Percentiles rank a stretch among this genome's conserved stretches.
Conservation (phyloP, 2,797 vertebrate species). For the Florisuga fusca region DNA sequence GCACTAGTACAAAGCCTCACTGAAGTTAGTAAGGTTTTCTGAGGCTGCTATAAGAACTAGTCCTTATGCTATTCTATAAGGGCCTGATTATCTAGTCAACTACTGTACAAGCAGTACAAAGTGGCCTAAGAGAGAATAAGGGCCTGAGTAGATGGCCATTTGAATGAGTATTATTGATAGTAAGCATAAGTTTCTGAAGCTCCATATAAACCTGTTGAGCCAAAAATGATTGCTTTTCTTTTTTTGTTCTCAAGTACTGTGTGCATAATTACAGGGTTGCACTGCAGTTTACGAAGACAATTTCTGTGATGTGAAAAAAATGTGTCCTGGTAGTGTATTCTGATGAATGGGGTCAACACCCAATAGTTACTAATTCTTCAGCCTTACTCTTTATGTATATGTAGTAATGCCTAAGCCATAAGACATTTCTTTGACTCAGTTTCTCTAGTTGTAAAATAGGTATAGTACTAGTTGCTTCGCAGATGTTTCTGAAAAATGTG, state of each 20-base stretch:
- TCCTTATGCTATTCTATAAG: neutral
- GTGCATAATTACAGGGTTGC: neutral
- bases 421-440: neutral
- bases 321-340: neutral
- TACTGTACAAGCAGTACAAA: neutral
- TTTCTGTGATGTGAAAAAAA: slow-evolving; percentile 14
- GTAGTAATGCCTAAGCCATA: neutral
- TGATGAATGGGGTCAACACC: neutral
- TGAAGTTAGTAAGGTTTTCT: slow-evolving; percentile 23
- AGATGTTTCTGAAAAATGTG: neutral
- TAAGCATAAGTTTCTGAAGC: neutral
- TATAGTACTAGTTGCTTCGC: neutral
- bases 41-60: slow-evolving; percentile 36
- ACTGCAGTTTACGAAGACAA: neutral
- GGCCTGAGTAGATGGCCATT: neutral
- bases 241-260: neutral
- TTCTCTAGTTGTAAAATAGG: neutral
- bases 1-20: slow-evolving; percentile 39
- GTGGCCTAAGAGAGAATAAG: neutral
- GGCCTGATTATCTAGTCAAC: neutral
- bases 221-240: neutral
- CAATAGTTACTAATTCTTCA: neutral
- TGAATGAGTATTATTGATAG: neutral
- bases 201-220: neutral
- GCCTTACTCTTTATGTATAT: neutral